Evolutionary conservation across 2,113 vertebrate species (phyloP).

Genomic region (Dolichotis patagonum): DNA sequence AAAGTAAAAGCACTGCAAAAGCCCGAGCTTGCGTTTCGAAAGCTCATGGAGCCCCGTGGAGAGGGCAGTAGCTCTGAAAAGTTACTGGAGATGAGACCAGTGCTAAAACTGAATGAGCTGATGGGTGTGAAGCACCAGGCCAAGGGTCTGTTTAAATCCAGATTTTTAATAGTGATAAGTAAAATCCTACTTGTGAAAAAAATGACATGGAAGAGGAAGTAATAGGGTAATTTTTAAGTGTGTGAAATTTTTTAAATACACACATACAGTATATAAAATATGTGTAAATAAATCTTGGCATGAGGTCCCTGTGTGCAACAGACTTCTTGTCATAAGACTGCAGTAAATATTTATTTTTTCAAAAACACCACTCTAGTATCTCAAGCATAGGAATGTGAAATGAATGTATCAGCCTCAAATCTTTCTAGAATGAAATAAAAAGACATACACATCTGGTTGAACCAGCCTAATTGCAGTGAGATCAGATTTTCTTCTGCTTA

Average conservation of each 20-base stretch:
- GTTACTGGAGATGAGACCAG: not conserved
- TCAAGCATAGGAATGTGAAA: not conserved
- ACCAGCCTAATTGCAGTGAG: not conserved
- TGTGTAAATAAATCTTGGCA: not conserved
- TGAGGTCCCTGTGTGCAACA: not conserved
- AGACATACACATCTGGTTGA: not conserved
- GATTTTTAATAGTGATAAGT: not conserved
- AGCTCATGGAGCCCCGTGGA: not conserved
- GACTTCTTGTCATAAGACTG: not conserved
- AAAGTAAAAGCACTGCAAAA: not conserved
- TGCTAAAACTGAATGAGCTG: not conserved
- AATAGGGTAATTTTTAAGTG: not conserved
- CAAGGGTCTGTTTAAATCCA: not conserved
- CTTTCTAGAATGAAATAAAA: not conserved
- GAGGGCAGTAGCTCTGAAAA: not conserved
- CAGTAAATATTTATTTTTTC: not conserved
- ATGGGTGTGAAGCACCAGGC: not conserved
- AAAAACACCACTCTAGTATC: not conserved
- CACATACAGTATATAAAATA: not conserved
- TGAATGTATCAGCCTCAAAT: not conserved
- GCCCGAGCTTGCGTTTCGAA: not conserved
- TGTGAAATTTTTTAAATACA: not conserved
- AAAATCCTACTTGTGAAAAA: not conserved
- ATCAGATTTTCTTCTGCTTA: not conserved
- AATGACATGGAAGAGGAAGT: not conserved